Conservation (phyloP, 1,140 invertebrate genomes). For the Scaptomyza graminum region DNA sequence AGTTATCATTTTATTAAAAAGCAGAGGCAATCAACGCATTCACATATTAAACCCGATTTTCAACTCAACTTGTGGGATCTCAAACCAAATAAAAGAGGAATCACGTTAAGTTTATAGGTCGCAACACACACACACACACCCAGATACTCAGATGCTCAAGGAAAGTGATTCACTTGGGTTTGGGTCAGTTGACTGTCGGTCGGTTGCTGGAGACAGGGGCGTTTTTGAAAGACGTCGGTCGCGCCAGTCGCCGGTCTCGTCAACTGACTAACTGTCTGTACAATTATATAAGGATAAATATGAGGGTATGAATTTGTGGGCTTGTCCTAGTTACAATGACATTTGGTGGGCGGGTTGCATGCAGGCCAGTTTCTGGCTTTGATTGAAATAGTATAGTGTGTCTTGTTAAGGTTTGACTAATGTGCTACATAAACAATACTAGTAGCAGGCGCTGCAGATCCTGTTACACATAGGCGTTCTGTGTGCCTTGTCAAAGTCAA, state of each 20-base stretch:
- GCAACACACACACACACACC: conserved; percentile 17
- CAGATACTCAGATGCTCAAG: background rate
- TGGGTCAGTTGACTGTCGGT: conserved; percentile 46
- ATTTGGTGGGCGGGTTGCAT: conserved; percentile 43
- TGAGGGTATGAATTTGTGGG: conserved; percentile 21
- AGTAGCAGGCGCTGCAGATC: background rate
- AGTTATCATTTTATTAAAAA: conserved; percentile 84
- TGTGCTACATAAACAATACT: conserved; percentile 38
- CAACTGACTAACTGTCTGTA: conserved; percentile 64
- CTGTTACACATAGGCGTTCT: conserved; percentile 33
- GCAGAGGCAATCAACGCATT: conserved; percentile 83
- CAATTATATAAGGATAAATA: conserved; percentile 27
- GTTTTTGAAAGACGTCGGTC: conserved; percentile 70
- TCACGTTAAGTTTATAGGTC: conserved; percentile 64
- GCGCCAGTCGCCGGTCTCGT: conserved; percentile 62
- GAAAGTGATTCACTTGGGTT: conserved; percentile 28
- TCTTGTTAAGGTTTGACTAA: conserved; percentile 68
- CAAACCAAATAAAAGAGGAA: conserved; percentile 32
- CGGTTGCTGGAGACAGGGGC: conserved; percentile 75
- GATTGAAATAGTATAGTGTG: conserved; percentile 53
- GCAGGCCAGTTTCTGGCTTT: conserved; percentile 29
- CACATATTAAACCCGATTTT: conserved; percentile 75
- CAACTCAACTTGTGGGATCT: conserved; percentile 69
- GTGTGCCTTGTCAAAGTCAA: conserved; percentile 36
- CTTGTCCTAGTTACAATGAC: conserved; percentile 37